Conservation (phyloP, 2,888 invertebrate genomes). For the Drosophila borborema region DNA sequence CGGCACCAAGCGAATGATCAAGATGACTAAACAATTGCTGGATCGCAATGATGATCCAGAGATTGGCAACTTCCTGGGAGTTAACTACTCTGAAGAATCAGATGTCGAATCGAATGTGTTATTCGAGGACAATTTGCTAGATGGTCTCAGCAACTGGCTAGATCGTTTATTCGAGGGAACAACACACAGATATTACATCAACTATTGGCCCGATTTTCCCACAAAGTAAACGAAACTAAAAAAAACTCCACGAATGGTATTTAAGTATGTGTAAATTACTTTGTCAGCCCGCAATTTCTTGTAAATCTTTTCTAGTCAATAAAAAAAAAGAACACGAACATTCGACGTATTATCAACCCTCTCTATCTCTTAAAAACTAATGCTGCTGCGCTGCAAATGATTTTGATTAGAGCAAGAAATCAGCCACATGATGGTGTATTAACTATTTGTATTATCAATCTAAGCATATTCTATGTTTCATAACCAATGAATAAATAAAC, state of each 20-base stretch:
- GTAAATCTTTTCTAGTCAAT: constrained; percentile 63
- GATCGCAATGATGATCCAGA: constrained; percentile 88
- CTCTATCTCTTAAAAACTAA: constrained; percentile 10
- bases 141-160: constrained; percentile 97
- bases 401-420: constrained; percentile 5
- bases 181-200: constrained; percentile 97
- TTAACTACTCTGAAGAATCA: constrained; percentile 89
- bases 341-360: constrained; percentile 26
- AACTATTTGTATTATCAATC: constrained; percentile 32
- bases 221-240: constrained; percentile 87
- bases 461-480: constrained; percentile 48
- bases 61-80: constrained; percentile 94
- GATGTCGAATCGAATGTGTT: constrained; percentile 86
- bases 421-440: constrained; percentile 30
- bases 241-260: constrained; percentile 1
- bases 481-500: constrained; percentile 58
- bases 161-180: constrained; percentile 98
- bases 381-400: constrained; percentile 5
- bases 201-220: constrained; percentile 99
- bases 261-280: constrained; percentile 46
- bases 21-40: constrained; percentile 88
- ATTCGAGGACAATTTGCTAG: constrained; percentile 92
- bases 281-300: constrained; percentile 33
- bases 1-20: constrained; percentile 90
- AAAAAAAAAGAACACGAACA: constrained; percentile 30